Conservation (phyloP, 1,140 invertebrate species). For the Caenorhabditis inopinata region DNA sequence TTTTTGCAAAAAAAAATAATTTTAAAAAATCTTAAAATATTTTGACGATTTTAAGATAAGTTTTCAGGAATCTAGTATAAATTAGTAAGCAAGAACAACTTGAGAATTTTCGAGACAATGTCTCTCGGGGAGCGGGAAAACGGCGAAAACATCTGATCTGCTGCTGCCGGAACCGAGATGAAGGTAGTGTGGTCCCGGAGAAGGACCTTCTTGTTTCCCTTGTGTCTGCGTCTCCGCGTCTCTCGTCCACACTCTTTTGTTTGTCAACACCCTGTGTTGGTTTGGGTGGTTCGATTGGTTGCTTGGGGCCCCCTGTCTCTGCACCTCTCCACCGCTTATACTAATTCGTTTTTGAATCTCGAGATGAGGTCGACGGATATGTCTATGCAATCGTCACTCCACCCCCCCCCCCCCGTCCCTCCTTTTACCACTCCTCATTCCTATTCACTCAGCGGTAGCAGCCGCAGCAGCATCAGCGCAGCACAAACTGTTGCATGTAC, state of each 20-base stretch:
- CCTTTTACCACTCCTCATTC: no score
- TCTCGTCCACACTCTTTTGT: slow-evolving; percentile 14
- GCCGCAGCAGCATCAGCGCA: background rate
- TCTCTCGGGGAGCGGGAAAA: no score
- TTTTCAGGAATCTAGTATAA: no score
- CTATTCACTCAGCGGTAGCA: no score
- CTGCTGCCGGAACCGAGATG: no score
- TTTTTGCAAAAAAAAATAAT: no score
- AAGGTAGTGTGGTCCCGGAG: background rate
- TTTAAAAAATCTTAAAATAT: no score
- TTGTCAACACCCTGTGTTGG: slow-evolving; percentile 30
- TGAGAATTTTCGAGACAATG: no score
- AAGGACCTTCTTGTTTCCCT: background rate
- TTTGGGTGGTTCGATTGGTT: background rate
- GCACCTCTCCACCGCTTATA: background rate
- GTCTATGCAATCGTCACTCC: slow-evolving; percentile 6
- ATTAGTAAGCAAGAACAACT: no score
- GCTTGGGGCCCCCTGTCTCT: background rate
- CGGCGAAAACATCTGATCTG: no score
- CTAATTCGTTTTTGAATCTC: background rate
- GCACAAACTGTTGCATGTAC: slow-evolving; percentile 32
- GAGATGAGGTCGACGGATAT: slow-evolving; percentile 31
- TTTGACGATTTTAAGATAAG: no score
- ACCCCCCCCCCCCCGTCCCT: background rate
- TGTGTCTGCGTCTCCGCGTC: background rate